Evolutionary conservation across 2,888 invertebrate genomes (phyloP).

Genomic region (Ophion ellenae): DNA sequence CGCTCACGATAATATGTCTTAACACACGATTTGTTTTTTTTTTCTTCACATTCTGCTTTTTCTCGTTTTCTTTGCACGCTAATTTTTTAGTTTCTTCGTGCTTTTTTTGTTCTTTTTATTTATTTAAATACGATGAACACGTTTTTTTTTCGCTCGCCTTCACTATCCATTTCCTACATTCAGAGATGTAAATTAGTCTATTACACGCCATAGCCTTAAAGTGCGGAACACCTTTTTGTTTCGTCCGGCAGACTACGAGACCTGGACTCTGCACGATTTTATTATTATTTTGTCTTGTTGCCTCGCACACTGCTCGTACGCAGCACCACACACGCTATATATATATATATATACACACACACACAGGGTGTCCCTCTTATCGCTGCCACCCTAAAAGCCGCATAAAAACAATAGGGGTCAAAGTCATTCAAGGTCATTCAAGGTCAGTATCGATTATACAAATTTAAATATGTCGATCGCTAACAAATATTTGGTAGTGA

Average conservation of each 20-base stretch:
- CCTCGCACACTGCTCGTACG: neutral
- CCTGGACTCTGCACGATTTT: neutral
- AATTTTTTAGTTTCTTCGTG: neutral
- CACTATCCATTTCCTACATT: conserved; percentile 66
- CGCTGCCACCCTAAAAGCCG: no score
- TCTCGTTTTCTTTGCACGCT: neutral
- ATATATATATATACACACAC: no score
- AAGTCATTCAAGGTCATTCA: no score
- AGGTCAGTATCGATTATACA: no score
- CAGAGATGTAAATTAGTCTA: conserved; percentile 69
- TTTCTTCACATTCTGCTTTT: conserved; percentile 54
- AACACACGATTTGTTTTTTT: conserved; percentile 17
- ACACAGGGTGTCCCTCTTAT: no score
- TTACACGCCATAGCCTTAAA: conserved; percentile 33
- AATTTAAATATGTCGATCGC: no score
- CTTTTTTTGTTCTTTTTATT: conserved; percentile 44
- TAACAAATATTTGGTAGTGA: no score
- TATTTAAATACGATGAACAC: conserved; percentile 54
- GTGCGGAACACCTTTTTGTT: conserved; percentile 16
- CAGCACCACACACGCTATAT: no score
- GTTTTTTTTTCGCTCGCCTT: conserved; percentile 56
- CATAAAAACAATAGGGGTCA: no score
- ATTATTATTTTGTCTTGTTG: conserved; percentile 17
- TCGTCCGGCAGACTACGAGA: no score
- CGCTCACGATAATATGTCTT: conserved; percentile 40